Percentiles rank a stretch among this genome's conserved stretches.
These are phyloP conservation scores for Trissolcus brochymenae DNA, from an alignment of 2,888 invertebrate genomes.

Conservation along the genomic window DNA sequence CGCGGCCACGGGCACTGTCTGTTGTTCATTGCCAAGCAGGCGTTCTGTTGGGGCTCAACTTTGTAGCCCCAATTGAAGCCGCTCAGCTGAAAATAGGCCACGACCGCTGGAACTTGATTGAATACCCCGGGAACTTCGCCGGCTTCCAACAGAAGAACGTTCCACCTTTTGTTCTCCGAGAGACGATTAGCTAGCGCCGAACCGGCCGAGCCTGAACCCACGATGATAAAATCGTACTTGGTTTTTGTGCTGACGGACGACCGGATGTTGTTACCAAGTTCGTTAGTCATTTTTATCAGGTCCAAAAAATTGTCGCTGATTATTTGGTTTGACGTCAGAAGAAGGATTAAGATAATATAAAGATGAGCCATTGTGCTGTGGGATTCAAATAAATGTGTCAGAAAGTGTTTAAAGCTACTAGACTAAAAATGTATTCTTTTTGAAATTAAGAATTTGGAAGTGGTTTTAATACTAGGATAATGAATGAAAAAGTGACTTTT, in stretches of 20 bases:
- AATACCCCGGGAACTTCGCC: constrained; percentile 78
- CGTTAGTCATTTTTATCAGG: constrained; percentile 60
- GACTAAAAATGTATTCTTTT: too few species aligned
- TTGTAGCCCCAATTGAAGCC: constrained; percentile 85
- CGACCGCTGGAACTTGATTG: constrained; percentile 80
- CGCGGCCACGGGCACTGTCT: constrained; percentile 85
- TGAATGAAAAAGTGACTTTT: too few species aligned
- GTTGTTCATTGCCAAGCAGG: constrained; percentile 84
- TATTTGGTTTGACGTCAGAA: constrained; percentile 4
- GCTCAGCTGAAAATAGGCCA: constrained; percentile 79
- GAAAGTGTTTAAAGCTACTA: too few species aligned
- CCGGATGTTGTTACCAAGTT: constrained; percentile 59
- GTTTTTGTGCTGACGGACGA: constrained; percentile 68
- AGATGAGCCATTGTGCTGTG: constrained; percentile 45
- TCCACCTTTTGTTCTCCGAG: constrained; percentile 80
- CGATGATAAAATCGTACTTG: constrained; percentile 82
- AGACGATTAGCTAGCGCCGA: constrained; percentile 84
- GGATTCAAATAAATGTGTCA: constrained; percentile 28
- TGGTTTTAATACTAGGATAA: too few species aligned
- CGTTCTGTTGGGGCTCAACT: constrained; percentile 81
- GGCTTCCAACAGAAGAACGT: constrained; percentile 82
- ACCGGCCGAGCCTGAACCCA: constrained; percentile 85
- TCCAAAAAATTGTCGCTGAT: constrained; percentile 61
- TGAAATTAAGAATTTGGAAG: too few species aligned
- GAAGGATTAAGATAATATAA: constrained; percentile 7